phyloP scores from a whole-genome alignment of 2,888 invertebrate species.

The Herminia tarsipennalis region DNA sequence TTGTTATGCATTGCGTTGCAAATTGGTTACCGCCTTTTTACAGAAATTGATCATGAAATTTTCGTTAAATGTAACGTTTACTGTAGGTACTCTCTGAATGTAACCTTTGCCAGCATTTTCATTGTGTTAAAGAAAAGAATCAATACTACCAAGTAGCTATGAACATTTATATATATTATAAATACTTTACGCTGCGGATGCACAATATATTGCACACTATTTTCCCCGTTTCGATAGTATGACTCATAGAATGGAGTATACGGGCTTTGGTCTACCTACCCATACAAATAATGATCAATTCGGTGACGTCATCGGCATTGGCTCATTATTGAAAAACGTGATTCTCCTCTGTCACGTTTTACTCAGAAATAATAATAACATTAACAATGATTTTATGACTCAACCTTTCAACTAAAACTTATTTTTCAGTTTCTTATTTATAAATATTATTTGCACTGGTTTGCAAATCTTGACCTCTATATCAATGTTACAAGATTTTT shows the following conservation, averaged over 20 bases:
- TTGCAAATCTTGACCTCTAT: conserved; percentile 2
- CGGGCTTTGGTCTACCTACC: conserved; percentile 30
- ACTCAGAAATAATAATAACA: conserved; percentile 33
- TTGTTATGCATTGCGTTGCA: too few species aligned
- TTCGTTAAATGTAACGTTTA: too few species aligned
- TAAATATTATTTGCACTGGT: conserved; percentile 1
- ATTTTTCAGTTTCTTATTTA: not conserved
- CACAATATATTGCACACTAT: conserved; percentile 15
- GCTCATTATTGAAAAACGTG: conserved; percentile 41
- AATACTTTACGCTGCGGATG: conserved; percentile 37
- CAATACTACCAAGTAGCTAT: too few species aligned
- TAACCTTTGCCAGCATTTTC: too few species aligned
- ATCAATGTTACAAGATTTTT: conserved; percentile 3
- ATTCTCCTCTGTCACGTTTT: conserved; percentile 36
- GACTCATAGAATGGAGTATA: conserved; percentile 40
- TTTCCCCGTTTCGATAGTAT: conserved; percentile 31
- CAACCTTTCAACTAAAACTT: conserved; percentile 18
- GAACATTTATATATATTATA: too few species aligned
- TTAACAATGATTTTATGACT: conserved; percentile 28
- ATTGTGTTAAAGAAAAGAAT: too few species aligned
- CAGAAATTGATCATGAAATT: too few species aligned
- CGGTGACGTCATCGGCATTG: conserved; percentile 47
- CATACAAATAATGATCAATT: conserved; percentile 40
- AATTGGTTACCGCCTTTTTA: too few species aligned
- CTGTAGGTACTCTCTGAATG: too few species aligned